Base-by-base conservation (phyloP, 2,888 invertebrate species). In the Pseudococcus longispinus region DNA sequence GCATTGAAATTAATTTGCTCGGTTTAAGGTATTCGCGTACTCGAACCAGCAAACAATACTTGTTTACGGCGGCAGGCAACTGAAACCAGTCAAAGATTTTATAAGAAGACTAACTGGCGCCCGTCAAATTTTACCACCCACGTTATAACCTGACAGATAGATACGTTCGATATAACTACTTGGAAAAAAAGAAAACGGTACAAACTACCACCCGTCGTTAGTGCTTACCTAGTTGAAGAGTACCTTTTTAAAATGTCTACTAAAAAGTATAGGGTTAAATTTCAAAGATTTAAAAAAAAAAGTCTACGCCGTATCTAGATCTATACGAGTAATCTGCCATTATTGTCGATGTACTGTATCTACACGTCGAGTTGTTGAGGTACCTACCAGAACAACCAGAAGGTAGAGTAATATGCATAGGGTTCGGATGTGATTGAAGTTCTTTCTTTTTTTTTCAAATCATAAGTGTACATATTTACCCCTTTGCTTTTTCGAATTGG, bases 91-190 rank as follows among this genome's bases (percentile, higher is more conserved):
- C 42, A 15, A 4, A 37, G 29, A 42, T 20, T 70, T 70, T 29
- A 70, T 29, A 29, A 20, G n/a, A 85, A 85, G 42, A 60, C 65
- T 85, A 65, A 85, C 70, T 70, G 85, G 85, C 85, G 85, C 85
- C 70, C 85, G 70, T 85, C 44, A 70, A 70, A 65, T 70, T 42
- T 74, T 85, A 70, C 85, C 85, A 85, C 85, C 85, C 85, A 85
- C 85, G 85, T 85, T 85, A 44, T 70, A 85, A 70, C 85, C 70
- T 85, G 85, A 85, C 85, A 85, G 85, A 85, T 42, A 80, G 70
- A 85, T 85, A 85, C 42, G 26, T 85, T 20, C 20, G 42, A 80
- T 80, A 37, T 29, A 60, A 84, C 51, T 55, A 84, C 55, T 60
- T 60, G 60, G 32, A 55, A 84, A 55, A 60, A 84, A 37, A 84